These are phyloP conservation scores for Sepiola atlantica DNA, from an alignment of 2,888 invertebrate species.

Conservation along the genomic window DNA sequence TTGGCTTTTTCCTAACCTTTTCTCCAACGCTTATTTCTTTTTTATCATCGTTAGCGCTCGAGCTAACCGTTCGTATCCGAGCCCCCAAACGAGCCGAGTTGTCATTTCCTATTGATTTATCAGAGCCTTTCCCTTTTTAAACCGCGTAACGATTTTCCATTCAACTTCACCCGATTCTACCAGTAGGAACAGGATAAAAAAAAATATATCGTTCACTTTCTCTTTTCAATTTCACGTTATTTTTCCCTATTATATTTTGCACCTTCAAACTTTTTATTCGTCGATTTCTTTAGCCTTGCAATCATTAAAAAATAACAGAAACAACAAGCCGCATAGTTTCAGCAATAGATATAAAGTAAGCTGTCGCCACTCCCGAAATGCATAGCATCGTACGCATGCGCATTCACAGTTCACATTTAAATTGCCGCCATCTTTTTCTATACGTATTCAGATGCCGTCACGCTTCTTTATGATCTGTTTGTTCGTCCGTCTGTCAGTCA, in stretches of 20 bases:
- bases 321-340: not conserved
- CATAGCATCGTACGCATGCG: not conserved
- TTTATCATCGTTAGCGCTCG: not conserved
- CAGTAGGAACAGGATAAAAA: not conserved
- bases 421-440: not conserved
- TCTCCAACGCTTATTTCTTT: not conserved
- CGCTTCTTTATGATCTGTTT: too few species aligned
- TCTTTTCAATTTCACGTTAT: not conserved
- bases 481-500: too few species aligned
- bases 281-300: not conserved
- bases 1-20: not conserved
- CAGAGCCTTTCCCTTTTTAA: not conserved
- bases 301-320: not conserved
- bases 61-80: not conserved
- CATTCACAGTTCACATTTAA: not conserved
- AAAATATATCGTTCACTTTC: not conserved
- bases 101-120: constrained; percentile 8
- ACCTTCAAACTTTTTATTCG: not conserved
- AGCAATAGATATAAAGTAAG: not conserved
- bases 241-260: not conserved
- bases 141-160: constrained; percentile 6
- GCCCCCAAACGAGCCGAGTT: not conserved
- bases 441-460: not conserved
- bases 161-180: not conserved
- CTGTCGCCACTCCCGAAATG: not conserved